Evolutionary conservation across 2,888 invertebrate genomes (phyloP).

Genomic region (Synanthedon tipuliformis): DNA sequence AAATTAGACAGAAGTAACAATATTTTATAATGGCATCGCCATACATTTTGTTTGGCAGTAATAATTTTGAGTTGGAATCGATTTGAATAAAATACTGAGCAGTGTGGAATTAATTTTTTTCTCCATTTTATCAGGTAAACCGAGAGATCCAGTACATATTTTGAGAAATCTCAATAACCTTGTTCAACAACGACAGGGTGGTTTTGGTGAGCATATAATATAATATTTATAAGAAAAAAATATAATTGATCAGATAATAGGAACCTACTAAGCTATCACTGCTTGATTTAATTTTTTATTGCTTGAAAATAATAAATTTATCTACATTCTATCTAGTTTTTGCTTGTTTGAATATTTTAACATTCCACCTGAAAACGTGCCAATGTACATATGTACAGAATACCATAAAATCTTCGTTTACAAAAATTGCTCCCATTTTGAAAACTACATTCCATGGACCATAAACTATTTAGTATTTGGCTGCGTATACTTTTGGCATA

Average conservation of each 20-base stretch:
- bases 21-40: no score
- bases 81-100: neutral
- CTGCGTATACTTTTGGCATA: neutral
- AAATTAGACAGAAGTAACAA: no score
- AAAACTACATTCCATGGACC: neutral
- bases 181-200: slow-evolving; percentile 47
- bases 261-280: no score
- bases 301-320: no score
- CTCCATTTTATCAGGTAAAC: slow-evolving; percentile 34
- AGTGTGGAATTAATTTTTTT: neutral
- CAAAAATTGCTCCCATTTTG: neutral
- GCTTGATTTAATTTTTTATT: no score
- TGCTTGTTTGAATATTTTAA: no score
- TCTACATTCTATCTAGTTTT: no score
- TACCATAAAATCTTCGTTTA: no score
- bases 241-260: neutral
- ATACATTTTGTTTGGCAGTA: neutral
- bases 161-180: slow-evolving; percentile 52
- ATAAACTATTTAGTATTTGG: neutral
- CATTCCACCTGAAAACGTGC: no score
- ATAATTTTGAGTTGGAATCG: neutral
- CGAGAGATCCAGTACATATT: slow-evolving; percentile 51
- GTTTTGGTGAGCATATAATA: slow-evolving; percentile 28
- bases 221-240: no score
- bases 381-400: no score